Base-by-base conservation (phyloP, 1,140 invertebrate species). In the Meteorus sp. region DNA sequence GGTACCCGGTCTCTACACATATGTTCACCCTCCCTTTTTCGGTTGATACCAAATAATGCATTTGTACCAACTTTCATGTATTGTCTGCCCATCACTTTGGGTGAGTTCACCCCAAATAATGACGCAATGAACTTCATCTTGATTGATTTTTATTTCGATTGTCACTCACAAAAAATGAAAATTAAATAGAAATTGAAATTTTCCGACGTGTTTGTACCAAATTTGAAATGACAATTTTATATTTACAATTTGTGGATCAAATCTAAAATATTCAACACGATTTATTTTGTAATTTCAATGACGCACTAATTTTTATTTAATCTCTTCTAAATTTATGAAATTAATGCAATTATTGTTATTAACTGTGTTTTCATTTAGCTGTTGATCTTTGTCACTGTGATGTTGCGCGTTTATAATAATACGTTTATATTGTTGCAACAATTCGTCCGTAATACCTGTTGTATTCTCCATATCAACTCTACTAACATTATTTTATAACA, bases 41-140 rank as follows among this genome's bases (percentile, higher is more conserved):
- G 76, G 15, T 72, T 80, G 50, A 85, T 81, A 0, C 86, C 88
- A 67, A 88, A 88, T 29, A 88, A 80, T 29, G 85, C 84, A 72
- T 88, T 88, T 58, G 86, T 83, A 43, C 88, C 87, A 64, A 89
- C 86, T 65, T 87, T 85, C 77, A 90, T 82, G 70, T 90, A 91
- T 69, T 89, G 86, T 68, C 89, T 88, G 68, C 78, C 77, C 62
- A 79, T 78, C 23, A 67, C 77, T 51, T 77, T 78, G 7, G 78
- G 77, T 59, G 77, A 79, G 0, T 71, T 72, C 15, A 72, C 71
- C 47, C 78, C 78, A 19, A 78, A 78, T 20, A 79, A 45, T 7
- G 75, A 71, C 6, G 74, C 71, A 44, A 79, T 77, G 58, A 80
- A 79, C 62, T 74, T 80, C 78, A 79, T 79, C 43, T 69, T 75